Evolutionary conservation across 30 jellyfish, hydroid and myxozoan species (phyloP), one percentile per base, ranked within the genome.

Genomic region (Cassiopea xamachana): DNA sequence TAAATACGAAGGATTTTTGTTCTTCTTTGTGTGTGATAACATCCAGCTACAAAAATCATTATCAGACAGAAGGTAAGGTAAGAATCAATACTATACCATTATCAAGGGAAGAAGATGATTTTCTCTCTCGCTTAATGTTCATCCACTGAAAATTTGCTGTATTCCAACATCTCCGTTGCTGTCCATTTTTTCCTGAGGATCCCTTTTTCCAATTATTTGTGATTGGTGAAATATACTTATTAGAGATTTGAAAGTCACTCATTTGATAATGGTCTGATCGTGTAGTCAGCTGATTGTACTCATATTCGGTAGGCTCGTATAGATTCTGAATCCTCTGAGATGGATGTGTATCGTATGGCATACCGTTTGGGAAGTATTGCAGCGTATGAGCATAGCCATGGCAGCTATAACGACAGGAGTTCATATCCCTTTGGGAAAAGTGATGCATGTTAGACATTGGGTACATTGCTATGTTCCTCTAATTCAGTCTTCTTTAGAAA

Each of bases 111-210:
- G 83, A 49, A 1, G 93, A 68, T 3, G 83, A 39, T 81, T 85
- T 94, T 74, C 98, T 61, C 86, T 89, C 97, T 48, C 98, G 46
- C 60, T 89, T 89, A 77, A 94, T 94, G 82, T 74, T 89, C 98
- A 94, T 94, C 98, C 98, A 94, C 69, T 94, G 98, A 74, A 87
- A 94, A 73, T 94, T 94, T 2, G 96, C 98, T 6, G 98, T 94
- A 90, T 90, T 95, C 98, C 98, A 94, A 12, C 96, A 94, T 69
- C 98, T 87, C 19, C 97, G 82, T 48, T 94, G 97, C 73, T 89
- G 94, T 5, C 97, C 88, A 16, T 77, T 59, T 58, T 94, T 90
- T 44, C 90, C 93, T 0, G 90, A 69, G 17, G 90, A 77, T 1
- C 92, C 92, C 72, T 90, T 90, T 85, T 84, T 82, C 97, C 97